Evolutionary conservation across 2,797 vertebrate species (phyloP), one percentile per base, ranked within the genome.

Genomic region (Austrolebias charrua): DNA sequence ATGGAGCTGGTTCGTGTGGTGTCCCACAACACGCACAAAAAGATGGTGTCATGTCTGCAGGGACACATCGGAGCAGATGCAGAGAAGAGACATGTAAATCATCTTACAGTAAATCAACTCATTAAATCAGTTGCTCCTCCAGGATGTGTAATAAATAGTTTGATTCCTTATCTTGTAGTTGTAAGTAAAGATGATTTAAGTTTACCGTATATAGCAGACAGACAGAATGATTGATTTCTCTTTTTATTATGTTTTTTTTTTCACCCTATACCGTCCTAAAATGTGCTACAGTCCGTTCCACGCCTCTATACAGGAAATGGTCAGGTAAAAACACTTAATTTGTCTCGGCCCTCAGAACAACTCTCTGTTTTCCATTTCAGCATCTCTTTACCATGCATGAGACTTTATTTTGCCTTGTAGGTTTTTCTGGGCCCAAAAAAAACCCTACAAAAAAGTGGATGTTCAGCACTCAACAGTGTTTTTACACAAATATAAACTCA

Each of bases 21-120:
- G 79, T 98, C 95, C 72, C 98, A 99, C 87, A 96, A 97, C 78
- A 94, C 95, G 1, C 95, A 96, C 90, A 99, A 99, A 87, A 92
- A 93, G 71, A 92, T 99, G 74, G 87, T 93, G 6, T 90, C 91
- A 0, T 99, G 97, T 82, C 92, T 98, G 58, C 98, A 99, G 85
- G 98, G 96, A 66, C 97, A 98, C 83, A 93, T 95, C 18, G 95
- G 96, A 20, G 95, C 94, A 0, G 96, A 99, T 0, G 84, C 92
- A 0, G 96, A 98, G 63, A 96, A 95, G 90, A 95, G 96, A 95
- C 95, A 97, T 0, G 96, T 98, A 84, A 95, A 96, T 88, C 47
- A 29, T 11, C 5, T 6, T 38, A 3, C n/a, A 35, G 58, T 19
- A 33, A 35, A 42, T 2, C 38, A 16, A 12, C 12, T 13, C 12